Percentiles rank a stretch among this genome's conserved stretches.
Conservation (phyloP, 2,888 invertebrate genomes). For the Helicoverpa assulta region DNA sequence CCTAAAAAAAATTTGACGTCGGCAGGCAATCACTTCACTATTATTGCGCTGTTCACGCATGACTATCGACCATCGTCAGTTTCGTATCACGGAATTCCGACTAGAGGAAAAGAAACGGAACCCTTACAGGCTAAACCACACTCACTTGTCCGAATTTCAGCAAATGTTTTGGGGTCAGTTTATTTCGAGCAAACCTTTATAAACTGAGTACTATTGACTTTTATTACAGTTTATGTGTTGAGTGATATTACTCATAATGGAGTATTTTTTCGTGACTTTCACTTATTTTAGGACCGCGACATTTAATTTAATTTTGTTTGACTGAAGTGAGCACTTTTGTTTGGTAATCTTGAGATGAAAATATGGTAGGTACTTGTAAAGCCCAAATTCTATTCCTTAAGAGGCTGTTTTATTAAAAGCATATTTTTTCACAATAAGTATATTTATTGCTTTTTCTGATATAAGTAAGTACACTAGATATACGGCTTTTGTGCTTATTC, state of each 20-base stretch:
- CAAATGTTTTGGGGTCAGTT: slow-evolving; percentile 18
- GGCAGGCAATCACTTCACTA: no score
- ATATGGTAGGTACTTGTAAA: neutral
- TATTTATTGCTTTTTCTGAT: neutral
- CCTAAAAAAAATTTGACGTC: no score
- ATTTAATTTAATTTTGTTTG: neutral
- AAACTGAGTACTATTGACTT: slow-evolving; percentile 10
- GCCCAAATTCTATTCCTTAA: neutral
- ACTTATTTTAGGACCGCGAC: neutral
- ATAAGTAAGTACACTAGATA: neutral
- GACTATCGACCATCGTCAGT: no score
- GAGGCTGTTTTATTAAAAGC: slow-evolving; percentile 1
- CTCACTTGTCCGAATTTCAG: slow-evolving; percentile 3
- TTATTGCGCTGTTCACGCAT: no score
- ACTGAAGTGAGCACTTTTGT: neutral
- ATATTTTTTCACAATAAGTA: neutral
- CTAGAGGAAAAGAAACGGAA: neutral
- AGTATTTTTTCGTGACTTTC: neutral
- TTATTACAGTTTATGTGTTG: slow-evolving; percentile 13
- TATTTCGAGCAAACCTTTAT: slow-evolving; percentile 20
- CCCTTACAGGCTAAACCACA: neutral
- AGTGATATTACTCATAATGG: slow-evolving; percentile 7
- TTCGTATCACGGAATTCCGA: no score
- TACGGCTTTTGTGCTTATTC: neutral
- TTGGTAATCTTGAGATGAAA: neutral